Evolutionary conservation across 2,797 vertebrate species (phyloP), one percentile per base, ranked within the genome.

Genomic region (Pipistrellus pipistrellus): DNA sequence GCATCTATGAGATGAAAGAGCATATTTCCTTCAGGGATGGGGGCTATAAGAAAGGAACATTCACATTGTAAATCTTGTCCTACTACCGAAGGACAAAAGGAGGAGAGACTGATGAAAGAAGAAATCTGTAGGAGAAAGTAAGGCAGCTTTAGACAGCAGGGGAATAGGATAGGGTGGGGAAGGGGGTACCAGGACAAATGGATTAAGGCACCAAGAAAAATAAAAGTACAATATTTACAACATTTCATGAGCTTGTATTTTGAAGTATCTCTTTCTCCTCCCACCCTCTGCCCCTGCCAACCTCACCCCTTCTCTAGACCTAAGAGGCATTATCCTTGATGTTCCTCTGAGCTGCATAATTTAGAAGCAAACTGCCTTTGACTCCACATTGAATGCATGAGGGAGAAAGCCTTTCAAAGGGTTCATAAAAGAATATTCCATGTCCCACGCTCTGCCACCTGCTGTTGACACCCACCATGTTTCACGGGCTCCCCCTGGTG

Each of bases 341-440:
- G 44, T 7, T 5, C 15, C 46, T 88, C 48, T 17, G 23, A 73
- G 44, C 25, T 38, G 17, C 68, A 17, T 53, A 27, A 64, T 82
- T 76, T 53, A 64, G 48, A 66, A 85, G 25, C 27, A 90, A 90
- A 73, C 38, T 38, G 30, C 25, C 38, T 46, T 82, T 53, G 17
- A 53, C 15, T 87, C 14, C 71, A 71, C 23, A 53, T 89, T 84
- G 83, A 93, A 71, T 21, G 5, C 53, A 78, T 30, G 38, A 57
- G 48, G 59, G 25, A 82, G n/a, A 48, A 38, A 25, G 20, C 21
- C 66, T 89, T 71, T 77, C 25, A 78, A 83, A 86, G 8, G 62
- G 77, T 88, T 72, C 7, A 10, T 27, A 85, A 91, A 92, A n/a
- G 32, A 82, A 85, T 20, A 90, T 66, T 92, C 71, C 57, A 59